Evolutionary conservation across 2,888 invertebrate species (phyloP).

Genomic region (Cataglyphis rosenhaueri): DNA sequence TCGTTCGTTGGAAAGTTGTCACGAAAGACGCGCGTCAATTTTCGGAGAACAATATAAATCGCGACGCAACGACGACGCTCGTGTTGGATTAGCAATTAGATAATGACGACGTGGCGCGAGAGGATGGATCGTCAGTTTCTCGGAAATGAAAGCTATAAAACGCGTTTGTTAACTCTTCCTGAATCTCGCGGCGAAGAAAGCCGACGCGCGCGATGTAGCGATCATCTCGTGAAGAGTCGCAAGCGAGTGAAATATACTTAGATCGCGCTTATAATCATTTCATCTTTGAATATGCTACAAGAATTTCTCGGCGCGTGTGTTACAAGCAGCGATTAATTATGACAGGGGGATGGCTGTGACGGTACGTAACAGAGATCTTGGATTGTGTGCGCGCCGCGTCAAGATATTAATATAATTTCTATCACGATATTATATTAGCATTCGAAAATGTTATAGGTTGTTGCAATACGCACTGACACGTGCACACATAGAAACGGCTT

Average conservation of each 20-base stretch:
- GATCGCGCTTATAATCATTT: slow-evolving; percentile 69
- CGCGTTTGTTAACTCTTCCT: slow-evolving; percentile 30
- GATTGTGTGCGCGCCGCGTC: slow-evolving; percentile 55
- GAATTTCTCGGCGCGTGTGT: slow-evolving; percentile 61
- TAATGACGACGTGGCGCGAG: background rate
- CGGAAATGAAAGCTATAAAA: slow-evolving; percentile 63
- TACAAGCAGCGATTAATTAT: slow-evolving; percentile 78
- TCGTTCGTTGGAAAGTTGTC: slow-evolving; percentile 19
- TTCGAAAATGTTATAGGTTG: slow-evolving; percentile 73
- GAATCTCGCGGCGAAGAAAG: slow-evolving; percentile 63
- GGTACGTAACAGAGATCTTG: slow-evolving; percentile 27
- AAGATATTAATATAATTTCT: slow-evolving; percentile 75
- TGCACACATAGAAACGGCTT: background rate
- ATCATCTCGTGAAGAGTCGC: slow-evolving; percentile 44
- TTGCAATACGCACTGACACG: slow-evolving; percentile 48
- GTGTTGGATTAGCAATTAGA: slow-evolving; percentile 38
- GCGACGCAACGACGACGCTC: slow-evolving; percentile 18
- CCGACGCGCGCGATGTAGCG: slow-evolving; percentile 30
- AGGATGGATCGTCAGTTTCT: slow-evolving; percentile 32
- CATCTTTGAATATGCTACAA: slow-evolving; percentile 73
- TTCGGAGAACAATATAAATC: slow-evolving; percentile 16
- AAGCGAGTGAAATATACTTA: slow-evolving; percentile 59
- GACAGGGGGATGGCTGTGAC: slow-evolving; percentile 75
- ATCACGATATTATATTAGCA: slow-evolving; percentile 70
- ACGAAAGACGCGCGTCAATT: slow-evolving; percentile 7